These are phyloP conservation scores for Perca flavescens DNA, from an alignment of 2,113 vertebrate genomes.

Conservation along the genomic window DNA sequence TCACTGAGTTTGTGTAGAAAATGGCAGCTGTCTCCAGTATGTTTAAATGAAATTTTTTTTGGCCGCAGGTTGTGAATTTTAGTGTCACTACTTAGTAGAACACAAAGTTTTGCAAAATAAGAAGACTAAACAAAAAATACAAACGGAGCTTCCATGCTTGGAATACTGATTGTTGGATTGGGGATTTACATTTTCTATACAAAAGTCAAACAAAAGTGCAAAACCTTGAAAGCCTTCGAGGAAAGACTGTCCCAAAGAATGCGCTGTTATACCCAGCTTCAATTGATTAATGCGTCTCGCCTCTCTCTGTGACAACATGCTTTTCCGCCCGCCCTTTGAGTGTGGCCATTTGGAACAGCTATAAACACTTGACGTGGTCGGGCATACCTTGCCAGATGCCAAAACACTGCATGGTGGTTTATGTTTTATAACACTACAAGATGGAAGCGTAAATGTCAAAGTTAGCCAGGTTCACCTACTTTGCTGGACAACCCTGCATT, in stretches of 20 bases:
- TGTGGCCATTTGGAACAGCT: too few species aligned
- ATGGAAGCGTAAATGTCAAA: not conserved
- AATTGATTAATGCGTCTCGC: not conserved
- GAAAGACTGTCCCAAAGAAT: not conserved
- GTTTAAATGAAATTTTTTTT: slow-evolving; percentile 9
- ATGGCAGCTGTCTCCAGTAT: not conserved
- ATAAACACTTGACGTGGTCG: not conserved
- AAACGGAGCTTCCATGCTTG: not conserved
- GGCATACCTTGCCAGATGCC: not conserved
- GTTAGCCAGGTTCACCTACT: not conserved
- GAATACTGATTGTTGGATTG: not conserved
- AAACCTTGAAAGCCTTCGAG: not conserved
- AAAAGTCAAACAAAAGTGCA: not conserved
- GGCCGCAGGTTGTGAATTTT: not conserved
- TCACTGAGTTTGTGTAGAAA: slow-evolving; percentile 21
- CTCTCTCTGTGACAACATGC: not conserved
- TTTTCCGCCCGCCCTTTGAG: not conserved
- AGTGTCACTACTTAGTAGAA: not conserved
- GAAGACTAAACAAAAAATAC: not conserved
- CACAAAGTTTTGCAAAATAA: slow-evolving; percentile 6
- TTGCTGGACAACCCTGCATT: not conserved
- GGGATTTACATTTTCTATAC: not conserved
- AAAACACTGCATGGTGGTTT: not conserved
- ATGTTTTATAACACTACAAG: too few species aligned
- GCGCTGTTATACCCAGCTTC: not conserved